Percentiles rank a stretch among this genome's conserved stretches.
phyloP scores from a whole-genome alignment of 1,140 invertebrate species.

The Acyrthosiphon pisum region DNA sequence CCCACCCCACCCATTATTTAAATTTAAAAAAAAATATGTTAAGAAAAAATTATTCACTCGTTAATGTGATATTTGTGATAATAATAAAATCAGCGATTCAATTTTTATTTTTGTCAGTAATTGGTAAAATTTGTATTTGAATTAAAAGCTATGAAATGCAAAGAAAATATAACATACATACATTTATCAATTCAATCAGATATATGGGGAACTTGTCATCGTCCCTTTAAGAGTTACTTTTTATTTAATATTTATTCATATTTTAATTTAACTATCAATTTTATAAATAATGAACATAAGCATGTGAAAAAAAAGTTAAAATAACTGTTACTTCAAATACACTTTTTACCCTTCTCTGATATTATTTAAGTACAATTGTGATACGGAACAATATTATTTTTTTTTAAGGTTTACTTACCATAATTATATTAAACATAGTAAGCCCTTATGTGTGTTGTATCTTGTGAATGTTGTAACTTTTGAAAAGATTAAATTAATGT shows the following conservation, averaged over 20 bases:
- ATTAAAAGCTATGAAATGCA: not conserved
- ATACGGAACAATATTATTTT: constrained; percentile 54
- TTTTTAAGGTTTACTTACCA: constrained; percentile 52
- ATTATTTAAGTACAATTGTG: constrained; percentile 52
- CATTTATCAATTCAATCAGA: not conserved
- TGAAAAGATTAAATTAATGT: not conserved
- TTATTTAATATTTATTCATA: not conserved
- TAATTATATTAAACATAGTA: constrained; percentile 32
- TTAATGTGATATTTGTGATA: constrained; percentile 44
- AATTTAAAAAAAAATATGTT: constrained; percentile 9
- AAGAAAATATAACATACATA: constrained; percentile 7
- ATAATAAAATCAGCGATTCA: constrained; percentile 29
- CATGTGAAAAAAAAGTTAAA: not conserved
- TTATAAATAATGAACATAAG: not conserved
- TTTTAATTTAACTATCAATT: not conserved
- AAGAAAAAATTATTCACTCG: constrained; percentile 23
- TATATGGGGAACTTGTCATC: not conserved
- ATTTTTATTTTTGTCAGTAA: constrained; percentile 42
- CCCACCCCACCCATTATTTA: not conserved
- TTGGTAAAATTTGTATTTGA: constrained; percentile 27
- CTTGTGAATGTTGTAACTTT: constrained; percentile 32
- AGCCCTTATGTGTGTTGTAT: constrained; percentile 38
- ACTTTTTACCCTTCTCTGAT: constrained; percentile 7
- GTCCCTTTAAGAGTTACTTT: not conserved
- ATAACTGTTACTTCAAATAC: constrained; percentile 27